Conservation (phyloP, 1,140 invertebrate species). For the Drosophila lacteicornis region DNA sequence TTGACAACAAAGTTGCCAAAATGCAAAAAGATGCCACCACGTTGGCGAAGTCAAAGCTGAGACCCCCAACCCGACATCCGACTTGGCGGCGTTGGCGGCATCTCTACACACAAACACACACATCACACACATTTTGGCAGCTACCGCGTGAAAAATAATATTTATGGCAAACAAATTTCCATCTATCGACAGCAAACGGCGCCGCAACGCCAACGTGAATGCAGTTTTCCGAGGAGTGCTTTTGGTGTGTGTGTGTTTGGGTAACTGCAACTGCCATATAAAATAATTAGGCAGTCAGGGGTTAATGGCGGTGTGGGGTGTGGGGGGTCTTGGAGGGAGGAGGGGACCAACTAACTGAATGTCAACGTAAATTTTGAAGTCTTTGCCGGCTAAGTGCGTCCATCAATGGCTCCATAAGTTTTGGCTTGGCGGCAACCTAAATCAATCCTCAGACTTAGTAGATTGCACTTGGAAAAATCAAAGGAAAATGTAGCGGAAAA, state of each 20-base stretch:
- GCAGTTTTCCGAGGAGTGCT: constrained; percentile 30
- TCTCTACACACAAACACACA: constrained; percentile 18
- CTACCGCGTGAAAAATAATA: constrained; percentile 79
- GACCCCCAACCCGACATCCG: neutral
- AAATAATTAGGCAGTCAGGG: constrained; percentile 76
- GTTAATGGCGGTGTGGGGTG: constrained; percentile 17
- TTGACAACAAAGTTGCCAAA: constrained; percentile 70
- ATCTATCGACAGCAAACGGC: constrained; percentile 71
- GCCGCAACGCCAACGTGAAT: constrained; percentile 62
- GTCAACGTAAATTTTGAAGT: constrained; percentile 68
- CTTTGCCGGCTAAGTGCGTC: constrained; percentile 63
- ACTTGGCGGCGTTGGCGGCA: constrained; percentile 57
- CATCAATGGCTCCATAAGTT: constrained; percentile 70
- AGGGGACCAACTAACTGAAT: constrained; percentile 37
- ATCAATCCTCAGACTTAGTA: constrained; percentile 57
- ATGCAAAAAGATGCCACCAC: constrained; percentile 42
- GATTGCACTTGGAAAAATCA: constrained; percentile 2
- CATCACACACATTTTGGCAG: constrained; percentile 39
- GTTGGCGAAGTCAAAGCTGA: neutral
- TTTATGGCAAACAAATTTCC: constrained; percentile 83
- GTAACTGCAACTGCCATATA: constrained; percentile 57
- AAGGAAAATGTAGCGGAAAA: neutral
- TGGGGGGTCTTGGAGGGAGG: neutral
- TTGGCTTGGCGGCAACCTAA: constrained; percentile 68
- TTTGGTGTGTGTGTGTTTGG: constrained; percentile 2